Base-by-base conservation (phyloP, 2,888 invertebrate species). In the Ectemnius cavifrons region DNA sequence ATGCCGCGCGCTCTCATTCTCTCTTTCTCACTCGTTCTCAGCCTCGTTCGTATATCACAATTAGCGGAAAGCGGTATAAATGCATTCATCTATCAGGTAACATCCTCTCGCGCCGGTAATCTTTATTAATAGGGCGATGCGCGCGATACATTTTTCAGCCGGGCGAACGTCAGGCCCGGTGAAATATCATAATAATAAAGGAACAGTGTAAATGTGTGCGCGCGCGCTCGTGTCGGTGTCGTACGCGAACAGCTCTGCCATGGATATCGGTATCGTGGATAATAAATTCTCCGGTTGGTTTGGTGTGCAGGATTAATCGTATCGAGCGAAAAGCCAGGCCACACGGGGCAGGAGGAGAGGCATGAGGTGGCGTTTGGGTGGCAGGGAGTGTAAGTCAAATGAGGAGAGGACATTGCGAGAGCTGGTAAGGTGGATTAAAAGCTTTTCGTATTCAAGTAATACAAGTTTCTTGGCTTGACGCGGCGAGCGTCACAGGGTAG, bases 371-470 rank as follows among this genome's bases (percentile, higher is more conserved):
- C 4, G 52, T 16, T 16, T 14, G 52, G 14, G 52, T 52, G 52
- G 52, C 37, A n/a, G 16, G 14, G 5, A 16, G 52, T 52, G 52
- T 52, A 37, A 37, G 37, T 37, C 37, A 37, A 11, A 37, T 37
- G 37, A 37, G 52, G 52, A 52, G 37, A 37, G 52, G 52, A 52
- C n/a, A 16, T 37, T 52, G 52, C 16, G 16, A 14, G 67, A 66
- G 59, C 67, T 71, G 71, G 65, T 64, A 65, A 75, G 75, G 60
- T 70, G 78, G 75, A 80, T 82, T 78, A 82, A 80, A 80, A 82
- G 72, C 77, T 82, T 76, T 80, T 61, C 79, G 77, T 72, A 73
- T 77, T 79, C 80, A 62, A 62, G 74, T 67, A 73, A 82, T 77
- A 69, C 63, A 59, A 57, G 67, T 46, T 28, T 16, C 70, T 63